Conservation (phyloP, 2,797 vertebrate species). For the Poeciliopsis gracilis region DNA sequence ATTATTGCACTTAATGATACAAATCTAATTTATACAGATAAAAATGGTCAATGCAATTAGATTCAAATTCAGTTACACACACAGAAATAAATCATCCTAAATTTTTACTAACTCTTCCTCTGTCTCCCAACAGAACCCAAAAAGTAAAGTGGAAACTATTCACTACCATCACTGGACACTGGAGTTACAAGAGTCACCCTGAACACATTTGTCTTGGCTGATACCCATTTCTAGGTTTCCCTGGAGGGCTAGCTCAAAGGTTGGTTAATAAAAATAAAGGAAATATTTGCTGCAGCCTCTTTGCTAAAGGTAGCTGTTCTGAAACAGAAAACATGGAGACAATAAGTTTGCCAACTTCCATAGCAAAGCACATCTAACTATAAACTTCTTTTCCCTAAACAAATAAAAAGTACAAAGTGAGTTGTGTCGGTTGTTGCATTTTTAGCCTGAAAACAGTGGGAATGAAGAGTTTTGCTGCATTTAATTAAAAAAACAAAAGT, state of each 20-base stretch:
- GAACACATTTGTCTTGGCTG: not conserved
- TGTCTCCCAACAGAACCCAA: not conserved
- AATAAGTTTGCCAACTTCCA: not conserved
- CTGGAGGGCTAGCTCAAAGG: not conserved
- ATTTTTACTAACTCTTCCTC: not conserved
- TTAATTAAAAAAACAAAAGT: not conserved
- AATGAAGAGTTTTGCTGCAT: not conserved
- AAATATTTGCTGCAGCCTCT: not conserved
- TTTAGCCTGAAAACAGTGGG: not conserved
- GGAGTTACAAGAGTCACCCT: not conserved
- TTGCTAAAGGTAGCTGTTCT: not conserved
- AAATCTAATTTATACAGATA: not conserved
- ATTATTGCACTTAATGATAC: not conserved
- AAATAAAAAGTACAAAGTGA: not conserved
- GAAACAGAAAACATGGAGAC: not conserved
- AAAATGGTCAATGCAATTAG: not conserved
- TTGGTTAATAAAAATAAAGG: not conserved
- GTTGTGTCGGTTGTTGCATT: not conserved
- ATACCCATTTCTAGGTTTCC: not conserved
- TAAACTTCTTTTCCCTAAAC: not conserved
- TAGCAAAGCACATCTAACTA: not conserved
- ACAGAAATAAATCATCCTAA: not conserved
- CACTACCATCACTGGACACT: not conserved
- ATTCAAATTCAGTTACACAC: not conserved
- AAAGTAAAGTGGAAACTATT: no score